Evolutionary conservation across 2,888 invertebrate species (phyloP), one percentile per base, ranked within the genome.

Genomic region (Mythimna impura): DNA sequence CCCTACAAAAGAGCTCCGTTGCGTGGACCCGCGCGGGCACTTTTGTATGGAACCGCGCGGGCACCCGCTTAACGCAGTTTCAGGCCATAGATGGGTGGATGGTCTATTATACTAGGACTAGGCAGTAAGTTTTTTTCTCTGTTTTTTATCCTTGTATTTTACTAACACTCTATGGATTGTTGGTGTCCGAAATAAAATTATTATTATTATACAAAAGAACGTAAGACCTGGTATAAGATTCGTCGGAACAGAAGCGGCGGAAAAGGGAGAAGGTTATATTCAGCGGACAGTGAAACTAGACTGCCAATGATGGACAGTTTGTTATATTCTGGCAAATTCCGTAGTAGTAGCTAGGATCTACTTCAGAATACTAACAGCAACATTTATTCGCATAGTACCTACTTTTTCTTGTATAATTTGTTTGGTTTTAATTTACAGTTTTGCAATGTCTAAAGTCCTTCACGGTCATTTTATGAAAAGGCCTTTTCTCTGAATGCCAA

Each of bases 391-490:
- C 34, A 10, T 50, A 25, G 2, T 58, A 50, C n/a, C n/a, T n/a
- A n/a, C 14, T 9, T 65, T 36, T 50, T 10, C 10, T 40, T 50
- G 6, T 17, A 12, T 34, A 43, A 12, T 34, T 52, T 6, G 50
- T 30, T 52, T 58, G 36, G 17, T 14, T 47, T 36, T 22, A 14
- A 50, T 30, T 73, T 40, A 12, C 0, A 22, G 17, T 22, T 50
- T 66, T 12, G 76, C 30, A 30, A 65, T 12, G 25, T 57, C 30
- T 50, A 36, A 20, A 57, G 25, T 40, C 20, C 30, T 50, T 74
- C 74, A 61, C 47, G 57, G 40, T 73, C 8, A 30, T n/a, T 30
- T 30, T 17, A 40, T 73, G 40, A 34, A 76, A 58, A 76, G n/a
- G 52, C 34, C 58, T 78, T 78, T 57, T 34, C 12, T 17, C 25